phyloP scores from a whole-genome alignment of 2,113 vertebrate genomes.

The Pagrus major region DNA sequence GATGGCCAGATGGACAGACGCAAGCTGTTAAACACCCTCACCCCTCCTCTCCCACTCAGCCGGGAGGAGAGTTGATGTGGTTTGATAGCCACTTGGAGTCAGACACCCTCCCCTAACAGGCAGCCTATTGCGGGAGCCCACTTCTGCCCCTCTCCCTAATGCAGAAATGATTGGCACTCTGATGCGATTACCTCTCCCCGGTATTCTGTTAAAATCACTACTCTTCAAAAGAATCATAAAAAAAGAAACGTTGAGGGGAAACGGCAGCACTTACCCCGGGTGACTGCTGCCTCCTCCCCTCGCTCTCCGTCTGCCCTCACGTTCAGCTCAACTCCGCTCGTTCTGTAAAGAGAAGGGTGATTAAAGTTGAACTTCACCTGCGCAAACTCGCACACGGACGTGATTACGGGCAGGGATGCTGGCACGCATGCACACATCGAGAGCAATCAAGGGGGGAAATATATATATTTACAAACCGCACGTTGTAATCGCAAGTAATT shows the following conservation, averaged over 20 bases:
- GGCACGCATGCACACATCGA: neutral
- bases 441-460: slow-evolving; percentile 11
- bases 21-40: slow-evolving; percentile 49
- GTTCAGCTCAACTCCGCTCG: neutral
- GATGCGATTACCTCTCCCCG: slow-evolving; percentile 47
- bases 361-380: slow-evolving; percentile 40
- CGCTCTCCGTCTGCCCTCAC: slow-evolving; percentile 15
- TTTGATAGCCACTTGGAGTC: slow-evolving; percentile 55
- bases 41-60: slow-evolving; percentile 32
- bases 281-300: slow-evolving; percentile 5
- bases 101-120: slow-evolving; percentile 39
- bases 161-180: slow-evolving; percentile 63
- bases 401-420: neutral
- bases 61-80: slow-evolving; percentile 40
- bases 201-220: slow-evolving; percentile 53
- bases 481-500: neutral
- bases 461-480: neutral
- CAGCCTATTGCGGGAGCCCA: slow-evolving; percentile 27
- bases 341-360: slow-evolving; percentile 4
- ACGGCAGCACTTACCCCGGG: slow-evolving; percentile 22
- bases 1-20: slow-evolving; percentile 58
- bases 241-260: neutral
- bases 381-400: neutral
- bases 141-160: slow-evolving; percentile 56
- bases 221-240: slow-evolving; percentile 2